phyloP scores from a whole-genome alignment of 2,888 invertebrate species.

The Coelopa pilipes region DNA sequence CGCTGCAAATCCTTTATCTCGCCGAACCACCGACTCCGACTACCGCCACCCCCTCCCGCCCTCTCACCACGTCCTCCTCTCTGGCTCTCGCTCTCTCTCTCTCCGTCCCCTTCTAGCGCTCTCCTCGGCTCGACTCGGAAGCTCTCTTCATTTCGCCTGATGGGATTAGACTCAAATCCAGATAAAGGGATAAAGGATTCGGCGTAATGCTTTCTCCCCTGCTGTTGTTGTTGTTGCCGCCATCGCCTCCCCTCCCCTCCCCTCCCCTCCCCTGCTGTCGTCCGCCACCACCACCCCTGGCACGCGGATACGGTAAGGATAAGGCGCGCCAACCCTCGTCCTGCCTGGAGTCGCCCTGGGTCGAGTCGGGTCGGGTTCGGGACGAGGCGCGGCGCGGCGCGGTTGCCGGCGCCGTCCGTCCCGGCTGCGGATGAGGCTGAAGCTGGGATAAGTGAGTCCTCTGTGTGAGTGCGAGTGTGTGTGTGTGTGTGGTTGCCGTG shows the following conservation, averaged over 20 bases:
- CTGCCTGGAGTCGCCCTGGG: too few species aligned
- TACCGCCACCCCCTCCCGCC: background rate
- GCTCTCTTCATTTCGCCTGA: constrained; percentile 65
- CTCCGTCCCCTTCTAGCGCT: background rate
- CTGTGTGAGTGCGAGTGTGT: constrained; percentile 21
- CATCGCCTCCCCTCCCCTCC: constrained; percentile 31
- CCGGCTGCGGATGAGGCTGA: constrained; percentile 6
- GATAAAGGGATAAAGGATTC: constrained; percentile 68
- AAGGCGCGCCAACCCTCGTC: too few species aligned
- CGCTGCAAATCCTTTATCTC: background rate
- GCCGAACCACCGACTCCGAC: background rate
- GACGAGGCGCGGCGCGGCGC: too few species aligned
- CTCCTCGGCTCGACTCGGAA: constrained; percentile 48
- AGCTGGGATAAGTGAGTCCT: constrained; percentile 17
- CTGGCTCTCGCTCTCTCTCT: background rate
- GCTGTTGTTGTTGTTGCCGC: constrained; percentile 33
- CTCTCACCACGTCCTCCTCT: background rate
- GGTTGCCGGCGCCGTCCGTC: too few species aligned
- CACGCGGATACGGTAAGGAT: too few species aligned
- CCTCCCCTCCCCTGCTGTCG: constrained; percentile 36
- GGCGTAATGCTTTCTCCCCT: constrained; percentile 52
- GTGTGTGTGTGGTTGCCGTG: constrained; percentile 22
- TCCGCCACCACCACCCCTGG: constrained; percentile 32
- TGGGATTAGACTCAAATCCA: constrained; percentile 68
- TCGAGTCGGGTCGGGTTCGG: too few species aligned